Conservation (phyloP, 2,888 invertebrate genomes). For the Acleris emargana region DNA sequence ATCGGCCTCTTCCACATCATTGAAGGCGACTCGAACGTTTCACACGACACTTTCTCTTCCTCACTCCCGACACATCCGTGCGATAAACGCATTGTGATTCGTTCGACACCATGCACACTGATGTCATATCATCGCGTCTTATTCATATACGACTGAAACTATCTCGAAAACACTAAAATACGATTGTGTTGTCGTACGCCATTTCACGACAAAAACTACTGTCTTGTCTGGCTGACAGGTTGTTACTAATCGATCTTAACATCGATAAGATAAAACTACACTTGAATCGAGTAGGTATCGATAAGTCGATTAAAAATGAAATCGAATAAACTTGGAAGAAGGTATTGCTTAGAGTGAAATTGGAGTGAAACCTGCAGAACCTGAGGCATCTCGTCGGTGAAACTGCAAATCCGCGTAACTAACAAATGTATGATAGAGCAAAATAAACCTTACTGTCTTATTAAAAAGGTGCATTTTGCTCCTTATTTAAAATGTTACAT, state of each 20-base stretch:
- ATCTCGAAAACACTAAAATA: slow-evolving; percentile 30
- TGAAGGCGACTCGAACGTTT: slow-evolving; percentile 78
- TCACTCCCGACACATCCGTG: slow-evolving; percentile 53
- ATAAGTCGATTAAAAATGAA: not conserved
- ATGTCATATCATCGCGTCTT: slow-evolving; percentile 57
- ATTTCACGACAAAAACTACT: slow-evolving; percentile 28
- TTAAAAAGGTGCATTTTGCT: no score
- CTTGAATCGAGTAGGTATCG: slow-evolving; percentile 13
- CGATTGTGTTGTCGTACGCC: slow-evolving; percentile 37
- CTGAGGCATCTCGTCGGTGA: no score
- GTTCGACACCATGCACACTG: slow-evolving; percentile 43
- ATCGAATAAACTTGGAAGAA: not conserved
- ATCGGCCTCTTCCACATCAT: slow-evolving; percentile 83
- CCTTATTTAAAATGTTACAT: no score
- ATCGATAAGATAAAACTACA: slow-evolving; percentile 25
- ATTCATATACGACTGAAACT: slow-evolving; percentile 13
- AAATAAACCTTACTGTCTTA: no score
- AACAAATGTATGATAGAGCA: no score
- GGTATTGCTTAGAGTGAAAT: no score
- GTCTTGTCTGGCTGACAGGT: slow-evolving; percentile 30
- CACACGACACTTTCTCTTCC: slow-evolving; percentile 80
- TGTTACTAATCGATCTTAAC: slow-evolving; percentile 10
- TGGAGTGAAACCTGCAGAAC: no score
- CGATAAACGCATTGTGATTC: slow-evolving; percentile 55
- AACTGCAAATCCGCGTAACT: no score